Evolutionary conservation across 1,140 invertebrate genomes (phyloP).

Genomic region (Palaemon carinicauda): DNA sequence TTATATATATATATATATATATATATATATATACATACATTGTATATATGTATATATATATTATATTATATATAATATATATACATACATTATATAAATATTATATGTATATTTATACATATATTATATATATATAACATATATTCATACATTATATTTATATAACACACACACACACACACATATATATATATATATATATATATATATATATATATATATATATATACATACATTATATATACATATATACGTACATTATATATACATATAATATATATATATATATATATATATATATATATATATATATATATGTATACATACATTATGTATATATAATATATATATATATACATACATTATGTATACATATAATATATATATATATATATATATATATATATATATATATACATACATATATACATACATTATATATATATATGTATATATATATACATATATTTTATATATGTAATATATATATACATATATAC

Average conservation of each 20-base stretch:
- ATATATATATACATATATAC: too few relatives aligned
- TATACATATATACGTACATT: too few relatives aligned
- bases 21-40: not conserved
- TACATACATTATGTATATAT: not conserved
- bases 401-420: conserved; percentile 4
- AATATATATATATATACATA: not conserved
- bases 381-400: not conserved
- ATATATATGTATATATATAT: not conserved
- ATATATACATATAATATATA: too few relatives aligned
- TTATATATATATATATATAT: not conserved
- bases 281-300: too few relatives aligned
- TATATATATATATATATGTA: too few relatives aligned
- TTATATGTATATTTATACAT: not conserved
- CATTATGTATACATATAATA: not conserved
- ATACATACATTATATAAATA: not conserved
- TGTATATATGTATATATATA: not conserved
- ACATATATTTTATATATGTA: not conserved
- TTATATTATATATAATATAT: not conserved
- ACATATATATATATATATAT: not conserved
- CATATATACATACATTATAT: not conserved
- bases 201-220: not conserved
- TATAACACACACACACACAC: not conserved
- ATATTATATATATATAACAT: not conserved
- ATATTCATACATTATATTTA: too few relatives aligned
- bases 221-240: not conserved